Percentiles rank a stretch among this genome's conserved stretches.
Evolutionary conservation across 1,140 invertebrate species (phyloP).

Genomic region (Caerostris darwini): DNA sequence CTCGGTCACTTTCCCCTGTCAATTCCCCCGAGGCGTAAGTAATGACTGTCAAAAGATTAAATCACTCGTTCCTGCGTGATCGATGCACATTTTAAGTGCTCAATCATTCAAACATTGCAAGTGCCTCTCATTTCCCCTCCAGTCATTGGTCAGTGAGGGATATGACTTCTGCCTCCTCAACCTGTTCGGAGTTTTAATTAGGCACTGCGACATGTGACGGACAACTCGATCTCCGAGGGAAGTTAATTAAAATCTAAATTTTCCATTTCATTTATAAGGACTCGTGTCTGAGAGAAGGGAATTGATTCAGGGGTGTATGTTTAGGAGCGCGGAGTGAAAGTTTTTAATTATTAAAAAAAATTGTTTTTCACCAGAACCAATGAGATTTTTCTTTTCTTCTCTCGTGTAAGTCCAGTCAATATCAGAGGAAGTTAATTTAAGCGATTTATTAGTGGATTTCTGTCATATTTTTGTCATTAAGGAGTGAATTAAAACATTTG

Average conservation of each 20-base stretch:
- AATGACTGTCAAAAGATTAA: neutral
- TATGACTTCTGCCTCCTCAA: neutral
- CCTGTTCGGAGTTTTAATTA: slow-evolving; percentile 23
- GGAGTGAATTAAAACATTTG: too few species aligned
- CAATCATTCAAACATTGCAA: neutral
- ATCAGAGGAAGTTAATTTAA: too few species aligned
- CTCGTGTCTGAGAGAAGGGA: neutral
- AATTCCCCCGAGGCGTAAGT: neutral
- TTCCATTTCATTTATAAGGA: neutral
- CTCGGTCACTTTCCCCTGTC: neutral
- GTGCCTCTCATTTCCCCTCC: neutral
- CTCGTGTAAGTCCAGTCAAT: too few species aligned
- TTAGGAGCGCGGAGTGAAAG: neutral
- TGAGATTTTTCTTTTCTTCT: too few species aligned
- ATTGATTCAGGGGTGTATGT: neutral
- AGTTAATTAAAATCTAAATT: slow-evolving; percentile 35
- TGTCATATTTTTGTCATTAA: too few species aligned
- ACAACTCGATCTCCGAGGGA: neutral
- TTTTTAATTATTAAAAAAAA: neutral
- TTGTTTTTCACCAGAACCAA: neutral
- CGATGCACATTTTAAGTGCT: neutral
- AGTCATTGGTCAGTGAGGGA: neutral
- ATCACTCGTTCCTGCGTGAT: neutral
- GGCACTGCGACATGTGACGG: neutral
- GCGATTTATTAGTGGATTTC: too few species aligned